A percentile compares a stretch with the other conserved stretches of the same genome.
Conservation (phyloP, 2,113 vertebrate species). For the Hemicordylus capensis region DNA sequence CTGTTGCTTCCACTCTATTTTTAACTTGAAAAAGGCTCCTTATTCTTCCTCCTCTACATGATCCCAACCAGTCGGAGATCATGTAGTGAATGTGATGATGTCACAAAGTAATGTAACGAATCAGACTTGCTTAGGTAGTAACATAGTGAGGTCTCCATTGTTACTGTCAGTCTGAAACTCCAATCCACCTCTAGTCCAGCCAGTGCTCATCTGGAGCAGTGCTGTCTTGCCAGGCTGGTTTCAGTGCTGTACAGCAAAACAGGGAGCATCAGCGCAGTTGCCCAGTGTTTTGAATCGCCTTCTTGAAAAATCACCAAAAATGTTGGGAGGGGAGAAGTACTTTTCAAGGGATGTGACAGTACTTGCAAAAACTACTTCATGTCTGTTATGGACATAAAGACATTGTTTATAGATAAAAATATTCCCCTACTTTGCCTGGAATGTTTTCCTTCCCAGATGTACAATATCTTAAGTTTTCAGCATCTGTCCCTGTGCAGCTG, state of each 20-base stretch:
- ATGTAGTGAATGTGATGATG: not conserved
- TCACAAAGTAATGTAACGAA: too few species aligned
- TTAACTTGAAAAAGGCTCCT: too few species aligned
- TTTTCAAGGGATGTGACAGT: too few species aligned
- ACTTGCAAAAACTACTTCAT: not conserved
- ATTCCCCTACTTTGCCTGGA: not conserved
- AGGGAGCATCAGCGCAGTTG: not conserved
- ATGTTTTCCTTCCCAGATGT: too few species aligned
- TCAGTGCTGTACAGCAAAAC: not conserved
- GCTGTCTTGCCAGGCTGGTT: not conserved
- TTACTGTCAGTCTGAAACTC: too few species aligned
- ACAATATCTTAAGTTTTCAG: not conserved
- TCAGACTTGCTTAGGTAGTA: not conserved
- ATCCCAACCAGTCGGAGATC: not conserved
- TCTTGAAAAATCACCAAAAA: not conserved
- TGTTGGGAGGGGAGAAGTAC: too few species aligned
- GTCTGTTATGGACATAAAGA: not conserved
- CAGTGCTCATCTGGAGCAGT: not conserved
- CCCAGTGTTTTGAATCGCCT: too few species aligned
- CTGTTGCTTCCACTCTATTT: too few species aligned
- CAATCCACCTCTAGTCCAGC: not conserved
- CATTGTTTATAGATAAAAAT: not conserved
- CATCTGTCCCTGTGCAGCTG: not conserved
- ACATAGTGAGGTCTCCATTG: not conserved
- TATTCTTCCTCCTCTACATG: not conserved